Conservation (phyloP, 2,797 vertebrate genomes). For the Macropodus opercularis region DNA sequence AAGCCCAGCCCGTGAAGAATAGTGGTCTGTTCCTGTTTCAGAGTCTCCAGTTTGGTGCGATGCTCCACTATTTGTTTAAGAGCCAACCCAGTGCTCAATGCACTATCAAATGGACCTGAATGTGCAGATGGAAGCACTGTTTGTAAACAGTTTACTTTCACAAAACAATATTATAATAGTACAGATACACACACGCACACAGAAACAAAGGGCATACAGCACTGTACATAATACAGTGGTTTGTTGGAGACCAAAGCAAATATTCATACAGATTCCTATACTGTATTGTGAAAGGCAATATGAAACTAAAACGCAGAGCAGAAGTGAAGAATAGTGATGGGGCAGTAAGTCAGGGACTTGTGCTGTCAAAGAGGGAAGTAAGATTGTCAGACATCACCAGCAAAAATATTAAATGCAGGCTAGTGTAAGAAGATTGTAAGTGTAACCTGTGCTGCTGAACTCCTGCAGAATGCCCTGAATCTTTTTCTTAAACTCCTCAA, state of each 20-base stretch:
- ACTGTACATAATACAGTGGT: too few species aligned
- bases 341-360: slow-evolving; percentile 2
- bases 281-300: background rate
- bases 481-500: slow-evolving; percentile 87
- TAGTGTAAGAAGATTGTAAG: background rate
- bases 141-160: background rate
- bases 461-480: slow-evolving; percentile 77
- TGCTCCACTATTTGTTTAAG: slow-evolving; percentile 76
- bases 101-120: slow-evolving; percentile 84
- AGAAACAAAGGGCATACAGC: background rate
- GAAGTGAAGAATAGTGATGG: slow-evolving; percentile 5
- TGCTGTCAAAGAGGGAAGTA: background rate
- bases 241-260: too few species aligned
- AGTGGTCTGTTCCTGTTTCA: slow-evolving; percentile 83
- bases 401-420: slow-evolving; percentile 21
- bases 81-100: slow-evolving; percentile 66
- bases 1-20: slow-evolving; percentile 82
- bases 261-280: too few species aligned
- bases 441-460: slow-evolving; percentile 80
- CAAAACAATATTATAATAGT: background rate
- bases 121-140: slow-evolving; percentile 18
- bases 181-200: background rate
- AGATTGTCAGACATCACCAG: slow-evolving; percentile 6
- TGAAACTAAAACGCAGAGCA: background rate
- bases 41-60: slow-evolving; percentile 72